Percentiles rank a stretch among this genome's conserved stretches.
These are phyloP conservation scores for Cyanistes caeruleus DNA, from an alignment of 2,113 vertebrate genomes.

Conservation along the genomic window DNA sequence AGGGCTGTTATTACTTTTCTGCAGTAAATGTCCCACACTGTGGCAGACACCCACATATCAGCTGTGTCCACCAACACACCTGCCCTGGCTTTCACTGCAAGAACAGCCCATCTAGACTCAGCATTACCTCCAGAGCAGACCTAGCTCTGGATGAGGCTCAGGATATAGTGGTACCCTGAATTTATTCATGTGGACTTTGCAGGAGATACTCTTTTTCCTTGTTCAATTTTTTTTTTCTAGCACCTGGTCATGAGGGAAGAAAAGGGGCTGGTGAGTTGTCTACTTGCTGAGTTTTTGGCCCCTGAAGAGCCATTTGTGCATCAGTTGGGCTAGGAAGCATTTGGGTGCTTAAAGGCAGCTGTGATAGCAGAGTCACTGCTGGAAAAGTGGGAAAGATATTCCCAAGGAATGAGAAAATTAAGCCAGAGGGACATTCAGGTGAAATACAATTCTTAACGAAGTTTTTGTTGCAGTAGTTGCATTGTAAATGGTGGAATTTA, in stretches of 20 bases:
- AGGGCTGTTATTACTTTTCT: background rate
- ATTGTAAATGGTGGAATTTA: background rate
- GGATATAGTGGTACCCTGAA: background rate
- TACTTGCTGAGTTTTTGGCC: background rate
- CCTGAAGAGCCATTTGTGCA: background rate
- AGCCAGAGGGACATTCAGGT: background rate
- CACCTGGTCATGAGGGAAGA: background rate
- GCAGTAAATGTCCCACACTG: rapidly evolving
- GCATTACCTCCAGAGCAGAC: background rate
- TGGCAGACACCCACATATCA: background rate
- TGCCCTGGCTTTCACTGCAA: background rate
- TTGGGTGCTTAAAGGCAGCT: background rate
- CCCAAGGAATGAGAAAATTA: background rate
- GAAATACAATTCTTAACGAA: background rate
- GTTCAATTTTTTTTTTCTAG: background rate
- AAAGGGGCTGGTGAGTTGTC: background rate
- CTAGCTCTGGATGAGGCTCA: background rate
- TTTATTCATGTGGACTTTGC: background rate
- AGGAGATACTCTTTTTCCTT: background rate
- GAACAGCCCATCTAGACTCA: background rate
- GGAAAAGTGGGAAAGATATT: background rate
- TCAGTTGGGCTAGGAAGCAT: background rate
- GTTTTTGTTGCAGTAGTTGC: background rate
- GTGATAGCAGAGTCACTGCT: background rate
- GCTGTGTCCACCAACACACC: background rate